Conservation (phyloP, 2,888 invertebrate species). For the Papilio elwesi region DNA sequence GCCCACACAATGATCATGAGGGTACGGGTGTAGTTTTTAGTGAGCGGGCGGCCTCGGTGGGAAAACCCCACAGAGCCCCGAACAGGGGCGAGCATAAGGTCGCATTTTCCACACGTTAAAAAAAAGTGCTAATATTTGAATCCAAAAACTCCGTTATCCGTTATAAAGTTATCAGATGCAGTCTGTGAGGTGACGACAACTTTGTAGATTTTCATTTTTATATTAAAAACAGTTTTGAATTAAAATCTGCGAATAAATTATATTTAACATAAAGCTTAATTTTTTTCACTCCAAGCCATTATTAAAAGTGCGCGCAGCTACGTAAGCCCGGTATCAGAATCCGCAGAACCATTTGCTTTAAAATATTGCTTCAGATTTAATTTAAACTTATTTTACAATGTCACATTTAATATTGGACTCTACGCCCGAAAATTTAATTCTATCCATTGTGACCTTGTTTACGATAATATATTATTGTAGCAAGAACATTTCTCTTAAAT, state of each 20-base stretch:
- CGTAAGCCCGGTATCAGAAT: conserved; percentile 15
- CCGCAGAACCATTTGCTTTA: conserved; percentile 18
- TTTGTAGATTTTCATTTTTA: background rate
- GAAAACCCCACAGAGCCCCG: no score
- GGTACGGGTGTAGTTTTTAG: no score
- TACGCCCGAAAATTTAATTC: conserved; percentile 9
- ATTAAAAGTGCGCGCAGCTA: conserved; percentile 7
- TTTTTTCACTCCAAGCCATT: conserved; percentile 18
- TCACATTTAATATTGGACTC: conserved; percentile 4
- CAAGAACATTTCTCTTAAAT: background rate
- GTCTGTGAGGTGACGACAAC: background rate
- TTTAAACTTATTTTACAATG: conserved; percentile 16
- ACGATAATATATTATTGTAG: background rate
- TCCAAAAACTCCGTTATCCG: background rate
- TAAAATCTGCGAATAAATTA: background rate
- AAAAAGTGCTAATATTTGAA: no score
- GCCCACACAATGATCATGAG: no score
- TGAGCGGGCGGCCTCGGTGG: no score
- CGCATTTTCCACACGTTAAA: no score
- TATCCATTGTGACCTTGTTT: conserved; percentile 3
- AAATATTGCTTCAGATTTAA: conserved; percentile 18
- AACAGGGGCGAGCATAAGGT: no score
- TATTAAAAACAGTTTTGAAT: background rate
- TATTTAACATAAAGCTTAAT: conserved; percentile 1
- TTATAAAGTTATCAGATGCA: background rate